Evolutionary conservation across 2,888 invertebrate species (phyloP).

Genomic region (Lithosia quadra): DNA sequence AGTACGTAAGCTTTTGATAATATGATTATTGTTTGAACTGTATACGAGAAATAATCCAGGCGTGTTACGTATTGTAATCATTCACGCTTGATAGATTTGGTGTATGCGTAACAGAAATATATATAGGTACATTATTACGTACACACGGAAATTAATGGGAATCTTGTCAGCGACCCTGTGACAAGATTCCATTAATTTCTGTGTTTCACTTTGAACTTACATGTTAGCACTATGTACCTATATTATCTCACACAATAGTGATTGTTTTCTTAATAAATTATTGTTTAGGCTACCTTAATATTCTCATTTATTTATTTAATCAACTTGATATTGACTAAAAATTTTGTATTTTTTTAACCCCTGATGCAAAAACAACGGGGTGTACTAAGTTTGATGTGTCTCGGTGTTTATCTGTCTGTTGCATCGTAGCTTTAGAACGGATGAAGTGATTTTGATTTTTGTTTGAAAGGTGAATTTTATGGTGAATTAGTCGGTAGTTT

Average conservation of each 20-base stretch:
- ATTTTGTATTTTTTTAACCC: too few species aligned
- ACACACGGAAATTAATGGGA: too few species aligned
- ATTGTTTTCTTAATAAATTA: background rate
- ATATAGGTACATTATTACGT: background rate
- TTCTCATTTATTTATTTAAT: background rate
- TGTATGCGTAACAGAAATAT: background rate
- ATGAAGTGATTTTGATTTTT: too few species aligned
- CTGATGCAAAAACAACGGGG: too few species aligned
- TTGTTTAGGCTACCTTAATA: background rate
- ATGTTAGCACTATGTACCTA: background rate
- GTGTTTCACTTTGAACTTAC: background rate
- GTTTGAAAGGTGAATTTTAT: too few species aligned
- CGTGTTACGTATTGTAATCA: background rate
- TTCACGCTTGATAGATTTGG: background rate
- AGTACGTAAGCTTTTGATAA: background rate
- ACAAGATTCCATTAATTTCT: background rate
- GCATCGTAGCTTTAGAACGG: too few species aligned
- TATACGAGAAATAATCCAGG: background rate
- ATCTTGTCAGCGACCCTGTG: background rate
- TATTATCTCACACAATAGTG: too few species aligned
- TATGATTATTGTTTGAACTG: background rate
- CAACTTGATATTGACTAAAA: background rate
- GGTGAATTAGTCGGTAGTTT: too few species aligned
- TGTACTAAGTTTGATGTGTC: too few species aligned
- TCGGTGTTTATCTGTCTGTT: too few species aligned